These are phyloP conservation scores for Scarus forsteni DNA, from an alignment of 2,797 vertebrate species.

Conservation along the genomic window DNA sequence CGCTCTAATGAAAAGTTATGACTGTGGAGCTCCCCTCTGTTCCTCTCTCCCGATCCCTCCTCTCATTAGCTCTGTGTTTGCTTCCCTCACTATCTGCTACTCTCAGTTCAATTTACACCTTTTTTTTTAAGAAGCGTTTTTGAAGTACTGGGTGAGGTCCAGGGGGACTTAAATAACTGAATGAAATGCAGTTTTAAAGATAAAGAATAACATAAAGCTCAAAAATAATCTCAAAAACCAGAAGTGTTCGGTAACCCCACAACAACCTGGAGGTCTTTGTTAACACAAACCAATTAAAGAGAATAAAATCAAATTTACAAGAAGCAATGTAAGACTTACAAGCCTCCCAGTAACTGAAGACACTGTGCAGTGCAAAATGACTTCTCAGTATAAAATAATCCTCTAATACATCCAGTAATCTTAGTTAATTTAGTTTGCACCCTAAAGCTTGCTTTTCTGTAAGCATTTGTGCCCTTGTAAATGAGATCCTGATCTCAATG, in stretches of 20 bases:
- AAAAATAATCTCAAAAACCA: background rate
- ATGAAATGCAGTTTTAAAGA: background rate
- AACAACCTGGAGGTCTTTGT: background rate
- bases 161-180: background rate
- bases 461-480: too few species aligned
- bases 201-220: background rate
- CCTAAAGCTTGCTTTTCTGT: too few species aligned
- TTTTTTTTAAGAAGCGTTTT: background rate
- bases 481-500: too few species aligned
- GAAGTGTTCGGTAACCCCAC: background rate
- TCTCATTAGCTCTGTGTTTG: conserved; percentile 15
- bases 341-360: too few species aligned
- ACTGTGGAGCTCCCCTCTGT: background rate
- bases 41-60: background rate
- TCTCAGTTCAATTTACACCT: background rate
- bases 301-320: background rate
- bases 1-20: conserved; percentile 13
- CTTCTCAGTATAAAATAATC: too few species aligned
- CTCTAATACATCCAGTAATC: too few species aligned
- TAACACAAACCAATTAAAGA: conserved; percentile 8
- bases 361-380: too few species aligned
- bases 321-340: too few species aligned
- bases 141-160: background rate
- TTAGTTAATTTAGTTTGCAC: too few species aligned
- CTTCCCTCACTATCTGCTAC: background rate